Base-by-base conservation (phyloP, 2,888 invertebrate species). In the Trichogramma dendrolimi region DNA sequence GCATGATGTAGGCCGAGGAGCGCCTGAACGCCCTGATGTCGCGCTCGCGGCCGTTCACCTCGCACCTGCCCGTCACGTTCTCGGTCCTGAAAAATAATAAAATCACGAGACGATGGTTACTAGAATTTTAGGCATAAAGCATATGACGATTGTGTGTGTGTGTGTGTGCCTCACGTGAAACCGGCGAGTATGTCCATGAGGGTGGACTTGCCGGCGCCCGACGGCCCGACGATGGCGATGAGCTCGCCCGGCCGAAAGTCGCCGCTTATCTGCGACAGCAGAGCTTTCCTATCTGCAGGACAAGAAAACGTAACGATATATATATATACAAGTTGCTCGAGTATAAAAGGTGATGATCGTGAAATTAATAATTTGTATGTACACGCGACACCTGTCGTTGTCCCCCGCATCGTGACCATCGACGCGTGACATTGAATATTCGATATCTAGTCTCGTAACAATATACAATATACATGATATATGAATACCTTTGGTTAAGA, bases 111-210 rank as follows among this genome's bases (percentile, higher is more conserved):
- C n/a, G n/a, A n/a, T n/a, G n/a, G n/a, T n/a, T n/a, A n/a, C n/a
- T n/a, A n/a, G n/a, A n/a, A n/a, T n/a, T n/a, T n/a, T n/a, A n/a
- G n/a, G n/a, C n/a, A n/a, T n/a, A n/a, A n/a, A n/a, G n/a, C n/a
- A n/a, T n/a, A n/a, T n/a, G n/a, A n/a, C n/a, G n/a, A n/a, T n/a
- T n/a, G n/a, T n/a, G n/a, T n/a, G n/a, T n/a, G n/a, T n/a, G 27
- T 27, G 27, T 27, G 27, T 27, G 27, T 2, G 39, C 58, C 86
- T 86, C 84, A 94, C 94, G 87, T 91, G 81, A 92, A 94, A 71
- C 94, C 94, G 44, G 94, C 89, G 67, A 95, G 81, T 71, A 95
- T 89, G 79, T 94, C 92, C 85, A 95, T 88, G 63, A 95, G 84
- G 3, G 91, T 89, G 66, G 91, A 91, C 81, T 95, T 95, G 61